Evolutionary conservation across 2,113 vertebrate species (phyloP), one percentile per base, ranked within the genome.

Genomic region (Mastomys natalensis): DNA sequence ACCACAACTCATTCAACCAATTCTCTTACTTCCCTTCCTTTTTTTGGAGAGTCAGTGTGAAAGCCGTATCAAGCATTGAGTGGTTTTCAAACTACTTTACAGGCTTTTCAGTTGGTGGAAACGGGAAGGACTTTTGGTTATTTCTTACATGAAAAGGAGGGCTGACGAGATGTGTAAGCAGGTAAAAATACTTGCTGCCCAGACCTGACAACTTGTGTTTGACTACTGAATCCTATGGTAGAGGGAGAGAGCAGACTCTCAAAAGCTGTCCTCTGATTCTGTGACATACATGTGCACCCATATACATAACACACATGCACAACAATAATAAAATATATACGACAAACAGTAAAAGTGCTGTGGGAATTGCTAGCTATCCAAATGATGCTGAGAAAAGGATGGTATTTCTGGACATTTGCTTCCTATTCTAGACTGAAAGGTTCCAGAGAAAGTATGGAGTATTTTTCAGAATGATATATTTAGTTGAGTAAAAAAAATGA

Each of bases 391-490:
- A 90, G 78, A 90, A 89, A 19, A 92, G 6, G n/a, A 81, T 51
- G 16, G 10, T 62, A 43, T 91, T 95, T 87, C 43, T 91, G 24
- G 53, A 74, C 7, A 37, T 34, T n/a, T 48, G 58, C 34, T 90
- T 72, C 55, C 48, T 77, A 94, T 94, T 93, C 11, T 22, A 93
- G 77, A 85, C 19, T 26, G 21, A 26, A 26, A 31, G 68, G 1
- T 43, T 55, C 58, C 37, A 86, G 72, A 86, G 73, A 86, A 91
- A 91, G 43, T 68, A 43, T 24, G 19, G 34, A 60, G 13, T 72
- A 60, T 72, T 93, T 93, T 76, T 89, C 66, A 81, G 48, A 74
- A 90, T 60, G 34, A 66, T 93, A 53, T 93, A 80, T 24, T 85
- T 43, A 58, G 92, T 22, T 58, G 76, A 90, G 53, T 43, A 51